Base-by-base conservation (phyloP, 1,140 invertebrate species). In the Pararge aegeria region DNA sequence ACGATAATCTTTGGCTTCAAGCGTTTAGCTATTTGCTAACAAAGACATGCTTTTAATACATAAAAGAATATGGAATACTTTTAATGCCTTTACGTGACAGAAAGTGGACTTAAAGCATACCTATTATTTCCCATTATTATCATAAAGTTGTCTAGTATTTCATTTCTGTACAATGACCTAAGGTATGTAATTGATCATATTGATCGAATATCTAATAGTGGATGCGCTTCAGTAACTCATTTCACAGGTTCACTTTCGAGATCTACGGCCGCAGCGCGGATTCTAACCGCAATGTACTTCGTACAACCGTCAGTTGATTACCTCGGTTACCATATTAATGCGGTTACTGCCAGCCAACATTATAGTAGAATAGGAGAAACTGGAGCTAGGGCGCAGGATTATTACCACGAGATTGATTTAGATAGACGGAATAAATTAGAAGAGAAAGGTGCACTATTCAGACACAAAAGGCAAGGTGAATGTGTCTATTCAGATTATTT, bases 191-290 rank as follows among this genome's bases (percentile, higher is more conserved):
- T 12, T 16, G 46, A 42, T 49, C 55, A 18, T 50, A 57, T 59
- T 59, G 37, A 58, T 48, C 19, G 70, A 37, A 63, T 78, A 82
- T 82, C 76, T 62, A 68, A 65, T 80, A 59, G 61, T 66, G 71
- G 81, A 72, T 66, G 72, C 77, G 79, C 77, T 81, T 87, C 76
- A 80, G 74, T 84, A 86, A 76, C 64, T 83, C 78, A 87, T 87
- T 83, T 87, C 77, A 75, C 80, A 79, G 75, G 79, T 84, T 87
- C 75, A 70, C 82, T 85, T 87, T 87, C 83, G 64, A 80, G 79
- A 81, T 77, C 67, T 64, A 56, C 53, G 68, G 65, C 71, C 66
- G 64, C 60, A 65, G 68, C 67, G 68, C 68, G 75, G 71, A 78
- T 76, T 70, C 66, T 70, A 77, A 84, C 79, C 80, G 70, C 81